Percentiles rank a stretch among this genome's conserved stretches.
Conservation (phyloP, 2,113 vertebrate species). For the Scartelaos histophorus region DNA sequence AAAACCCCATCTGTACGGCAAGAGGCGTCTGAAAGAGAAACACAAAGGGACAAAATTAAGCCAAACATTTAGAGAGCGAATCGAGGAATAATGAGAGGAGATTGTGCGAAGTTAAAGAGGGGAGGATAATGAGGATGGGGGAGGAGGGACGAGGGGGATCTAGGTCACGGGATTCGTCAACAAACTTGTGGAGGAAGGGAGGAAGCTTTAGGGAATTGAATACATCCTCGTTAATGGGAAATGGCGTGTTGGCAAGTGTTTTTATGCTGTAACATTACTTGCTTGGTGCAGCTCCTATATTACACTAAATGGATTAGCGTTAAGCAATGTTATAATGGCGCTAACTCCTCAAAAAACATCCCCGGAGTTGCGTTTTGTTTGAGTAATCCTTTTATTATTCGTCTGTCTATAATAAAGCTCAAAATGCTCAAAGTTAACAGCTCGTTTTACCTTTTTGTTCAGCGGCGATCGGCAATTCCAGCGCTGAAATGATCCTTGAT, state of each 20-base stretch:
- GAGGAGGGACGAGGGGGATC: slow-evolving; percentile 43
- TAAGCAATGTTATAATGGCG: too few species aligned
- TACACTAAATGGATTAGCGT: too few species aligned
- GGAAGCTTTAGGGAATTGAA: slow-evolving; percentile 52
- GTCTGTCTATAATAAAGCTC: too few species aligned
- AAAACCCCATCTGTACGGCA: not conserved
- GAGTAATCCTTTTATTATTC: too few species aligned
- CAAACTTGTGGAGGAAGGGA: slow-evolving; percentile 57
- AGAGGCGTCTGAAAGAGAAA: slow-evolving; percentile 11
- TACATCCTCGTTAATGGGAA: slow-evolving; percentile 7
- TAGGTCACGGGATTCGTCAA: slow-evolving; percentile 66
- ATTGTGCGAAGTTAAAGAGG: slow-evolving; percentile 61
- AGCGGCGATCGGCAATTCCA: too few species aligned
- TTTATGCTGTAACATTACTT: too few species aligned
- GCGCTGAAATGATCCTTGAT: too few species aligned
- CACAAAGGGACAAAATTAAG: slow-evolving; percentile 28
- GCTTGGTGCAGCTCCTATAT: too few species aligned
- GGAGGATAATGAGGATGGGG: slow-evolving; percentile 61
- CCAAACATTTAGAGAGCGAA: slow-evolving; percentile 36
- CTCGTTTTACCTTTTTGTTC: too few species aligned
- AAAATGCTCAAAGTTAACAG: too few species aligned
- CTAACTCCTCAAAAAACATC: too few species aligned
- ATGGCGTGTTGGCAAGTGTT: not conserved
- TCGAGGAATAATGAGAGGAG: slow-evolving; percentile 59
- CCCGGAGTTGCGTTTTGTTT: too few species aligned